phyloP scores from a whole-genome alignment of 2,888 invertebrate species.

The Gymnosoma rotundatum region DNA sequence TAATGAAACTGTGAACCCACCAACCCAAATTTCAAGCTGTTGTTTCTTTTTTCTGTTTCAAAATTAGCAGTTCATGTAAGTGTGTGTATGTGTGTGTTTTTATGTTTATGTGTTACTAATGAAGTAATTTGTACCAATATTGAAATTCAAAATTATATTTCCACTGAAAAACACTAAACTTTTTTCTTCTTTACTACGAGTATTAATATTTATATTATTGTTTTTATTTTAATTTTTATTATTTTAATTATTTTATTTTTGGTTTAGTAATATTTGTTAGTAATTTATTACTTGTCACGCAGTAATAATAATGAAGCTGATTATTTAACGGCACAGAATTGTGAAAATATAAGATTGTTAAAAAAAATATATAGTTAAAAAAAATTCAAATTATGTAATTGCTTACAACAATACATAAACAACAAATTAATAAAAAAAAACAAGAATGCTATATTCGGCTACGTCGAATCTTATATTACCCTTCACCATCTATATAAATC shows the following conservation, averaged over 20 bases:
- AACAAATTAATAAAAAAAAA: no score
- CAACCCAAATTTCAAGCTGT: conserved; percentile 21
- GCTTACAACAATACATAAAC: no score
- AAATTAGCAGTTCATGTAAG: conserved; percentile 11
- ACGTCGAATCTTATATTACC: no score
- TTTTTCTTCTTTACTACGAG: neutral
- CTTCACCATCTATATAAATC: no score
- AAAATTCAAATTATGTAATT: no score
- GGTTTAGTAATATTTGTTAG: neutral
- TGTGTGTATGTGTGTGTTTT: neutral
- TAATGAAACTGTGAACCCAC: conserved; percentile 9
- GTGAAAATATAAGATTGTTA: no score
- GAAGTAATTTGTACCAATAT: conserved; percentile 65
- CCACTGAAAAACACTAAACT: conserved; percentile 1
- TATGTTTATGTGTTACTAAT: conserved; percentile 61
- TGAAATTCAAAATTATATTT: conserved; percentile 27
- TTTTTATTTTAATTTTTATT: neutral
- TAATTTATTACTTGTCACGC: conserved; percentile 31
- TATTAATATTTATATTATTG: neutral
- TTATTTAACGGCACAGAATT: conserved; percentile 16
- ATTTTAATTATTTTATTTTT: conserved; percentile 2
- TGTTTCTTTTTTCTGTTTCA: neutral
- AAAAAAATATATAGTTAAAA: neutral
- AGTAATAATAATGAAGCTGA: conserved; percentile 38
- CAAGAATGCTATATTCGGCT: no score